Percentiles rank a stretch among this genome's conserved stretches.
Evolutionary conservation across 2,113 vertebrate genomes (phyloP).

Genomic region (Phrynocephalus versicolor): DNA sequence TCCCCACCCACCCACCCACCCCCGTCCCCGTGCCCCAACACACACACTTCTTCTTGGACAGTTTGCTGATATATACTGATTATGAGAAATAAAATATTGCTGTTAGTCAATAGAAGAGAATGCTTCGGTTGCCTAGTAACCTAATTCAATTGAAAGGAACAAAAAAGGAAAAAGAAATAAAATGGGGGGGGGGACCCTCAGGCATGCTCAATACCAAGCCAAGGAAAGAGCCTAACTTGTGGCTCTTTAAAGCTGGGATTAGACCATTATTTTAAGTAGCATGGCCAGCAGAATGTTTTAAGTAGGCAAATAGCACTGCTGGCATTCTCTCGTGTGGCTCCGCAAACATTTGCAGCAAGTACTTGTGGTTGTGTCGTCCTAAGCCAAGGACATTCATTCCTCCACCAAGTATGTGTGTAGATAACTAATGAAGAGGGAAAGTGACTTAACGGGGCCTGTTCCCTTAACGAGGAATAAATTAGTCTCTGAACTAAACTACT

Average conservation of each 20-base stretch:
- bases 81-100: constrained; percentile 66
- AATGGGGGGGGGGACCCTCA: constrained; percentile 80
- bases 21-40: too few species aligned
- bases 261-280: constrained; percentile 65
- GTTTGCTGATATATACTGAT: constrained; percentile 40
- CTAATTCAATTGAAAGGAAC: constrained; percentile 75
- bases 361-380: constrained; percentile 35
- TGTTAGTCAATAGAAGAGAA: constrained; percentile 79
- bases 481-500: constrained; percentile 61
- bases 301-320: constrained; percentile 46
- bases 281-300: constrained; percentile 45
- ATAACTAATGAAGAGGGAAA: constrained; percentile 46
- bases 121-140: constrained; percentile 81
- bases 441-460: constrained; percentile 30
- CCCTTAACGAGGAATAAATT: constrained; percentile 39
- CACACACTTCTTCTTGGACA: not conserved
- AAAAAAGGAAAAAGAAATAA: constrained; percentile 60
- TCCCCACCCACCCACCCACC: too few species aligned
- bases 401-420: constrained; percentile 32
- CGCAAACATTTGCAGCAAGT: constrained; percentile 27
- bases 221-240: constrained; percentile 71
- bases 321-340: constrained; percentile 47
- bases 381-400: constrained; percentile 53
- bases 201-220: constrained; percentile 77
- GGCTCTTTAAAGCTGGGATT: constrained; percentile 69